phyloP scores from a whole-genome alignment of 2,113 vertebrate genomes.

The Rhadina sibilatrix region DNA sequence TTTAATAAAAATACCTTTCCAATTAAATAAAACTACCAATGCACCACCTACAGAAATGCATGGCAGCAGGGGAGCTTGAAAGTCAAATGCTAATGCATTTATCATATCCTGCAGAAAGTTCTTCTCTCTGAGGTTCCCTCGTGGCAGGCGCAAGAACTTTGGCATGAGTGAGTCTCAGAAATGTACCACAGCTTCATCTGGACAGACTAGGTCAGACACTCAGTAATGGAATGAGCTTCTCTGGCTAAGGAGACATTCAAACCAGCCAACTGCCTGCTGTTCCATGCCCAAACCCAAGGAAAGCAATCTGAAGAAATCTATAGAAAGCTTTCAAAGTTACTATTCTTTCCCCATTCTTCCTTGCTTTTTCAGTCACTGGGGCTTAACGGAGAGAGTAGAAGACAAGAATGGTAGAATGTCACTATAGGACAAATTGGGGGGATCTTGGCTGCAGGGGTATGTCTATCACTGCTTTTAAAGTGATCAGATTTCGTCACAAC shows the following conservation, averaged over 20 bases:
- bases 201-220: not conserved
- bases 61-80: fast-evolving
- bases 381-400: not conserved
- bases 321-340: not conserved
- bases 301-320: not conserved
- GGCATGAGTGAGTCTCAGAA: not conserved
- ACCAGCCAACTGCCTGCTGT: not conserved
- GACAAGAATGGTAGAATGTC: not conserved
- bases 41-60: not conserved
- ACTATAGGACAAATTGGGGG: not conserved
- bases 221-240: not conserved
- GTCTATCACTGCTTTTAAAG: not conserved
- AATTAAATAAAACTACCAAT: not conserved
- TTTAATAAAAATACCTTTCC: not conserved
- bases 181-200: not conserved
- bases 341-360: fast-evolving
- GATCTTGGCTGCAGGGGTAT: not conserved
- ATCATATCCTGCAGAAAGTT: not conserved
- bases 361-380: not conserved
- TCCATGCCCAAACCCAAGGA: not conserved
- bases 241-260: not conserved
- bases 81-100: not conserved
- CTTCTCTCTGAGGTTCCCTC: not conserved
- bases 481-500: not conserved
- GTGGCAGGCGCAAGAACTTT: not conserved